These are phyloP conservation scores for Axea sp. DNA, from an alignment of 2,888 invertebrate genomes.

Conservation along the genomic window DNA sequence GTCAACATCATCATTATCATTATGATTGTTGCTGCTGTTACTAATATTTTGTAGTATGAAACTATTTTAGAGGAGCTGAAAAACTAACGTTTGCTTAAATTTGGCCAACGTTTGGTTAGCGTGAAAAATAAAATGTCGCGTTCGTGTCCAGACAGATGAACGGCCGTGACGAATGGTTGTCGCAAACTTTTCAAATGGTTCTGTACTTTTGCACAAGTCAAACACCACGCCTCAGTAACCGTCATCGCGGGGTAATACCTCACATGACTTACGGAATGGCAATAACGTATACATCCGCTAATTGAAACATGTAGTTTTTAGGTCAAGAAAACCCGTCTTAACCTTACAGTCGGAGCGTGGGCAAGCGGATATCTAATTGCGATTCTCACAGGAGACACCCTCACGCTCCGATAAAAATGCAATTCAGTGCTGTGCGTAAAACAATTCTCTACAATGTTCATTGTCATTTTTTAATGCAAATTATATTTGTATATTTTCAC, in stretches of 20 bases:
- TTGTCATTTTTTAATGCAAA: no score
- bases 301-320: slow-evolving; percentile 64
- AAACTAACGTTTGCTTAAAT: no score
- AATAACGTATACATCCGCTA: slow-evolving; percentile 59
- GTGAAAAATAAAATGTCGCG: no score
- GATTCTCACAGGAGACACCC: slow-evolving; percentile 64
- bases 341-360: slow-evolving; percentile 51
- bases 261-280: slow-evolving; percentile 38
- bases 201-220: slow-evolving; percentile 13
- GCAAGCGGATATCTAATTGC: slow-evolving; percentile 60
- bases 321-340: slow-evolving; percentile 67
- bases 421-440: slow-evolving; percentile 36
- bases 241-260: slow-evolving; percentile 43
- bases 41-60: no score
- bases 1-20: no score
- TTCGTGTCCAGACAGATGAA: no score
- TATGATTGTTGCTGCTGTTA: no score
- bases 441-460: slow-evolving; percentile 8
- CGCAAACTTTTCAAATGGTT: no score
- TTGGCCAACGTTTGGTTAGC: no score
- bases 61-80: no score
- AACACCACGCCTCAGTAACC: slow-evolving; percentile 50
- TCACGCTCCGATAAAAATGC: slow-evolving; percentile 53
- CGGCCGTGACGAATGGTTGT: no score
- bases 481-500: no score